phyloP scores from a whole-genome alignment of 1,140 invertebrate genomes.

The Pteromalus puparum region DNA sequence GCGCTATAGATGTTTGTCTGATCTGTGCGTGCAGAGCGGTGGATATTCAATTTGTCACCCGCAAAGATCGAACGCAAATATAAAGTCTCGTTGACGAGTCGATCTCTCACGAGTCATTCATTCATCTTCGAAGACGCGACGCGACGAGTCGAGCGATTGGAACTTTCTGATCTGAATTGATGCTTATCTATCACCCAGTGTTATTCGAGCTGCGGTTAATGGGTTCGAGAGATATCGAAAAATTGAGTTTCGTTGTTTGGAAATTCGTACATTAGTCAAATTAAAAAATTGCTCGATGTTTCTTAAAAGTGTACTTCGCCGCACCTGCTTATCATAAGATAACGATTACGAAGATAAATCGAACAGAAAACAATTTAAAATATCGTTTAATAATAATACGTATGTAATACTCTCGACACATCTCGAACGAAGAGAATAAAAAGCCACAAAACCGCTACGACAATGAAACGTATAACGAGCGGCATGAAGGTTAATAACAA shows the following conservation, averaged over 20 bases:
- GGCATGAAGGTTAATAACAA: conserved; percentile 44
- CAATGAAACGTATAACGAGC: conserved; percentile 23
- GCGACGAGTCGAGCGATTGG: neutral
- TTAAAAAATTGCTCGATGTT: neutral
- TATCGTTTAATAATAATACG: conserved; percentile 8
- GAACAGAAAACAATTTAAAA: too few relatives aligned
- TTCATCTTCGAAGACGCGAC: neutral
- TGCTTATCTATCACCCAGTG: neutral
- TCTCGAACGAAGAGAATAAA: neutral
- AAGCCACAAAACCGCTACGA: neutral
- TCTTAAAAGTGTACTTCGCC: too few relatives aligned
- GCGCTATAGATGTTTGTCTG: neutral
- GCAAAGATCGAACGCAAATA: neutral
- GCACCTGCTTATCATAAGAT: neutral
- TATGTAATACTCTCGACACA: too few relatives aligned
- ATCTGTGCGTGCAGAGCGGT: neutral
- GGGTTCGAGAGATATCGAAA: neutral
- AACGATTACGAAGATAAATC: too few relatives aligned
- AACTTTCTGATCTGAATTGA: conserved; percentile 16
- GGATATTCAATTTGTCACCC: conserved; percentile 36
- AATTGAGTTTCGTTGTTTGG: neutral
- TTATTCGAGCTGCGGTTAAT: neutral
- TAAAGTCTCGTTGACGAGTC: conserved; percentile 18
- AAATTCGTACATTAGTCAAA: neutral
- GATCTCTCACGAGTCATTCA: neutral